Base-by-base conservation (phyloP, 2,888 invertebrate genomes). In the Sabatieria punctata region DNA sequence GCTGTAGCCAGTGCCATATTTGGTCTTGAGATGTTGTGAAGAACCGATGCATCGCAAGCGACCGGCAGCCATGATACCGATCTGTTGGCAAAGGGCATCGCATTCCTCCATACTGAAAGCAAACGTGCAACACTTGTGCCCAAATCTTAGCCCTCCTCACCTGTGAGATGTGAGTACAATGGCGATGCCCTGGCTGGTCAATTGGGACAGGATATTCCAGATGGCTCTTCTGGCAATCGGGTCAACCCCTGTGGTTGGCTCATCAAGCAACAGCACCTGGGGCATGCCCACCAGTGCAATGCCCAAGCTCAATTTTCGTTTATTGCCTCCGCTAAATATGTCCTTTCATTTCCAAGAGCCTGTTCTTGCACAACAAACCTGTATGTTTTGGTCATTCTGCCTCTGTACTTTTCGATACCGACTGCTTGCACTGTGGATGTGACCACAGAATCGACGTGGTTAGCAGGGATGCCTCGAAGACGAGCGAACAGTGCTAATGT, bases 121-220 rank as follows among this genome's bases (percentile, higher is more conserved):
- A n/a, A n/a, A n/a, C n/a, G n/a, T n/a, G n/a, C n/a, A n/a, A n/a
- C n/a, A n/a, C n/a, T n/a, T n/a, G n/a, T n/a, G n/a, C n/a, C n/a
- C n/a, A n/a, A n/a, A n/a, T n/a, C n/a, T n/a, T n/a, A n/a, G n/a
- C n/a, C n/a, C n/a, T n/a, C n/a, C n/a, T n/a, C n/a, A 30, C 41
- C 41, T 41, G 41, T 41, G 41, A 4, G 30, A 30, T 3, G 41
- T 41, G 13, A 41, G 41, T 15, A 41, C 41, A 22, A 41, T 41
- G 8, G 41, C 18, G 4, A 33, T 41, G 27, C 41, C 41, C 2
- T 11, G 15, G 8, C 19, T 18, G 4, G 30, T 8, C 26, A 27
- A 67, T n/a, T 70, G 68, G 69, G 66, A 73, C 50, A 85, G 65
- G n/a, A 85, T 68, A 57, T 83, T 79, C 85, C 85, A 85, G 1